Base-by-base conservation (phyloP, 2,888 invertebrate genomes). In the Sthenelais limicola region DNA sequence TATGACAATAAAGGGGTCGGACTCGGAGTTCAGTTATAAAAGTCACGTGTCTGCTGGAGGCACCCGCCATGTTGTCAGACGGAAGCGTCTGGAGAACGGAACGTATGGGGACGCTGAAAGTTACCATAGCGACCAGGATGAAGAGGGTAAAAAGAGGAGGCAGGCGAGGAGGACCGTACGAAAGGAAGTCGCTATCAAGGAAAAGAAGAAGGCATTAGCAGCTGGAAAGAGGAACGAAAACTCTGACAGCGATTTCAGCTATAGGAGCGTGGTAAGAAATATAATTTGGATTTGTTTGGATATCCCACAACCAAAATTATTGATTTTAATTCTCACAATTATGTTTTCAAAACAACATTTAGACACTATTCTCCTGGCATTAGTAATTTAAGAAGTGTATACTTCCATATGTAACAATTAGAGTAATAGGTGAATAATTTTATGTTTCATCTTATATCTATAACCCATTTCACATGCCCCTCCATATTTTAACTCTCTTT, bases 211-310 rank as follows among this genome's bases (percentile, higher is more conserved):
- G 73, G 78, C 79, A 70, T 33, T 47, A 21, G 48, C 32, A 21
- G 35, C 24, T 24, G 84, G 84, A 5, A 79, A 79, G 72, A 78
- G 85, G 21, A 80, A 84, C 67, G 74, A 76, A 1, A 82, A 80
- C 56, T 83, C 82, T 70, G 85, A 84, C 76, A 84, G 84, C 76
- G 85, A 85, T 47, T 84, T 76, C 74, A 86, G 85, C 67, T 86
- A 85, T 73, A 80, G 76, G 73, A 84, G 84, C 75, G 74, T 78
- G 30, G 79, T 35, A 67, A 62, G 62, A 43, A 43, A 43, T 43
- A 18, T 43, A 43, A 12, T 43, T 43, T 43, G 43, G 12, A 43
- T 43, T 43, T 9, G 43, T 9, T 43, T 43, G 12, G 18, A 43
- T 12, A 43, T 18, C 12, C 43, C 9, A 43, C 18, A 43, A 18